Conservation (phyloP, 2,797 vertebrate genomes). For the Enteromius anoplus region DNA sequence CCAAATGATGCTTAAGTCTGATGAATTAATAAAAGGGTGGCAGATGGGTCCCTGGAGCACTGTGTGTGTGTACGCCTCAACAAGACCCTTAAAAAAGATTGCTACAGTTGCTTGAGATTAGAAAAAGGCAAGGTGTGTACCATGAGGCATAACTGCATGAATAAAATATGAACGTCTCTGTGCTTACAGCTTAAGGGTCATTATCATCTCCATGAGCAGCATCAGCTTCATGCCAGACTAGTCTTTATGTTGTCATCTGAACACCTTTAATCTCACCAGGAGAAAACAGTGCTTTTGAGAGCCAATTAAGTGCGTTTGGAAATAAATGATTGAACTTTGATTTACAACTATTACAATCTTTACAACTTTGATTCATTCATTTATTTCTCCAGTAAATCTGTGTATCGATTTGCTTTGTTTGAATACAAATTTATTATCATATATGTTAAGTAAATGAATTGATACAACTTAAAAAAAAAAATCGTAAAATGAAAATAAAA, state of each 20-base stretch:
- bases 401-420: background rate
- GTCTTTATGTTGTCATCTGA: slow-evolving; percentile 48
- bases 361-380: background rate
- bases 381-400: background rate
- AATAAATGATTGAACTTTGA: slow-evolving; percentile 27
- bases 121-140: slow-evolving; percentile 57
- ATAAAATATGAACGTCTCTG: slow-evolving; percentile 60
- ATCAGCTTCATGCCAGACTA: slow-evolving; percentile 53
- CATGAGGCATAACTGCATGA: slow-evolving; percentile 55
- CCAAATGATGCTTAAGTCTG: slow-evolving; percentile 83
- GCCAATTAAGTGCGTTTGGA: slow-evolving; percentile 35
- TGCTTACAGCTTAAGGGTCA: slow-evolving; percentile 52
- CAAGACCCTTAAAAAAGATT: slow-evolving; percentile 55
- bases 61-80: slow-evolving; percentile 65
- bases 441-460: background rate
- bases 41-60: slow-evolving; percentile 82
- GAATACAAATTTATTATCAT: background rate
- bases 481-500: too few species aligned
- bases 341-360: background rate
- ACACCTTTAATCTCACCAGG: slow-evolving; percentile 37
- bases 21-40: slow-evolving; percentile 83
- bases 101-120: slow-evolving; percentile 55
- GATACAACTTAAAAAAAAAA: too few species aligned
- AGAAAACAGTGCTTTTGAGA: slow-evolving; percentile 25
- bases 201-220: slow-evolving; percentile 54